Conservation (phyloP, 2,797 vertebrate species). For the Mareca penelope region DNA sequence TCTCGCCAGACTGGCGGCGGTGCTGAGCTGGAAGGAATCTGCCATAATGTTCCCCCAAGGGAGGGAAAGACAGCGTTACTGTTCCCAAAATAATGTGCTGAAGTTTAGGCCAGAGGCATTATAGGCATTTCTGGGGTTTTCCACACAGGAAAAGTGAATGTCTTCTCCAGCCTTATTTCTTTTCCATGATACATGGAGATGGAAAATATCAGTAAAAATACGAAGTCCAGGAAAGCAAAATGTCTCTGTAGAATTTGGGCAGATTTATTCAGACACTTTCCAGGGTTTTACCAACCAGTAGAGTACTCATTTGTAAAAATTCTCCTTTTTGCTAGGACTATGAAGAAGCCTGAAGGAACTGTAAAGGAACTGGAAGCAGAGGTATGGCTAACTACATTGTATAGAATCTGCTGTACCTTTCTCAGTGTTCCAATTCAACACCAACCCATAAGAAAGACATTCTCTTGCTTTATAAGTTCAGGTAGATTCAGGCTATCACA, state of each 20-base stretch:
- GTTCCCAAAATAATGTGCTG: not conserved
- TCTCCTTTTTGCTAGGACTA: not conserved
- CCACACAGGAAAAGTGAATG: not conserved
- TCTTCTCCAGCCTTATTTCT: not conserved
- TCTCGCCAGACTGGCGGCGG: rapidly evolving
- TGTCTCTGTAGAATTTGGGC: not conserved
- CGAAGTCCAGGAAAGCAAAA: not conserved
- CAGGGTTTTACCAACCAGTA: not conserved
- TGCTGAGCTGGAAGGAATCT: not conserved
- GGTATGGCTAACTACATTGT: not conserved
- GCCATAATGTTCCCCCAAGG: not conserved
- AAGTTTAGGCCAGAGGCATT: not conserved
- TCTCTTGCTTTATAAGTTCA: not conserved
- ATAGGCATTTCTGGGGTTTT: not conserved
- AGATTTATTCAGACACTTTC: not conserved
- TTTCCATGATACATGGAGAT: not conserved
- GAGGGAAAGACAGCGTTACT: not conserved
- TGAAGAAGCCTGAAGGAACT: not conserved
- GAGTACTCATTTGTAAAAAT: not conserved
- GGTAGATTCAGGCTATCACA: not conserved
- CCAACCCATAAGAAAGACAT: not conserved
- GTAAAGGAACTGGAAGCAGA: not conserved
- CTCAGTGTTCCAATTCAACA: not conserved
- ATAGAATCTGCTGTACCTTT: rapidly evolving
- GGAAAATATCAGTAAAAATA: constrained; percentile 24